phyloP scores from a whole-genome alignment of 2,888 invertebrate genomes.

The Linnaemya vulpina region DNA sequence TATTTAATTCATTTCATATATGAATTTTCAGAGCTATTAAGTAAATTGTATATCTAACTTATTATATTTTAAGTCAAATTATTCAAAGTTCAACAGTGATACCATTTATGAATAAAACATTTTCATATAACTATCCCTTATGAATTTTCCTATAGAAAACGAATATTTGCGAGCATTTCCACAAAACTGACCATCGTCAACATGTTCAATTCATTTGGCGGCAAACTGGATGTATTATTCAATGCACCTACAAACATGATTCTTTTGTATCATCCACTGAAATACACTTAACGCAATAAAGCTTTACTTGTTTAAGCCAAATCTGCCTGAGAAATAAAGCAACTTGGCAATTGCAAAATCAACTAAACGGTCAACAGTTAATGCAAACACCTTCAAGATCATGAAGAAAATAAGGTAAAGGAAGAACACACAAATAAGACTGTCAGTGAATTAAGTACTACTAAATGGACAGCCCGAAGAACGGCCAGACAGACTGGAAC shows the following conservation, averaged over 20 bases:
- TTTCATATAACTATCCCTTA: neutral
- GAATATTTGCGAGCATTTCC: conserved; percentile 10
- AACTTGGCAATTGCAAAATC: conserved; percentile 49
- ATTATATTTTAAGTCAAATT: too few relatives aligned
- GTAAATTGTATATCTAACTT: too few relatives aligned
- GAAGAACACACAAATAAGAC: neutral
- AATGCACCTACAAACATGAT: conserved; percentile 7
- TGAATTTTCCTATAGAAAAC: neutral
- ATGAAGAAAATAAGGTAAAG: neutral
- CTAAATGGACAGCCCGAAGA: conserved; percentile 53
- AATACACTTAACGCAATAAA: conserved; percentile 42
- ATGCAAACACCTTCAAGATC: conserved; percentile 64
- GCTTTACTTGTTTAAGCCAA: conserved; percentile 56
- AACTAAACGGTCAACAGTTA: conserved; percentile 56
- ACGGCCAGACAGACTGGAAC: conserved; percentile 8
- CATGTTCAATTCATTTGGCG: conserved; percentile 63
- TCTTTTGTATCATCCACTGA: conserved; percentile 26
- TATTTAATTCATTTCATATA: too few relatives aligned
- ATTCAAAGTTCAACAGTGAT: neutral
- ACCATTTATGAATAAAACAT: neutral
- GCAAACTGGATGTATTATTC: conserved; percentile 57
- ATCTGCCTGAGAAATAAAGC: conserved; percentile 25
- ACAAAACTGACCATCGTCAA: conserved; percentile 59
- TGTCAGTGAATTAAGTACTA: conserved; percentile 62
- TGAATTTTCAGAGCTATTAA: too few relatives aligned